phyloP scores from a whole-genome alignment of 1,140 invertebrate genomes.

The Penaeus chinensis region DNA sequence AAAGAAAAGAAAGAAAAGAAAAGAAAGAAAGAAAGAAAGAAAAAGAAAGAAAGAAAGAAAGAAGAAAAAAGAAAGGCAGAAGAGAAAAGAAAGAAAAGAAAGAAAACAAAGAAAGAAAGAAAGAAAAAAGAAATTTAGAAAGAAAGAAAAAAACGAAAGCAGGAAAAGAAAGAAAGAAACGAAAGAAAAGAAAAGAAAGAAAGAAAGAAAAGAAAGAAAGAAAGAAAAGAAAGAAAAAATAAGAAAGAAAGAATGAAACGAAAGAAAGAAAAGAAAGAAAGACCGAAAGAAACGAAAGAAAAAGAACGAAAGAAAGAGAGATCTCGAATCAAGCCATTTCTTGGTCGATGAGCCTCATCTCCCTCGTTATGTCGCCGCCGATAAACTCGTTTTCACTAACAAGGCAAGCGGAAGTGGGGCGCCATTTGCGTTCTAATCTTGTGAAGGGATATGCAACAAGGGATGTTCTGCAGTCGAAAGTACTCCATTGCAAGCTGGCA shows the following conservation, averaged over 20 bases:
- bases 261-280: neutral
- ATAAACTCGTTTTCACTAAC: no score
- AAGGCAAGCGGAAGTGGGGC: no score
- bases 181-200: neutral
- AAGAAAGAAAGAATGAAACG: no score
- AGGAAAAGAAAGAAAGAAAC: neutral
- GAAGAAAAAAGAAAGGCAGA: neutral
- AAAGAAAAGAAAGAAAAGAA: neutral
- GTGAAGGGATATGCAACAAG: no score
- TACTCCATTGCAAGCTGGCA: no score
- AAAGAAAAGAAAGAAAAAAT: neutral
- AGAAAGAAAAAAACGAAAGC: neutral
- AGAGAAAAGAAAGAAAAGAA: neutral
- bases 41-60: neutral
- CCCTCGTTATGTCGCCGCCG: no score
- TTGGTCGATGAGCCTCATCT: no score
- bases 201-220: neutral
- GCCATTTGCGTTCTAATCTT: no score
- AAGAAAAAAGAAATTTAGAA: neutral
- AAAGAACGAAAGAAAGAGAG: neutral
- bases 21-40: neutral
- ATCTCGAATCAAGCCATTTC: neutral
- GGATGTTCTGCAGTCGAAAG: no score
- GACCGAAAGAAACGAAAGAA: neutral
- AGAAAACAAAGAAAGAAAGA: neutral